Base-by-base conservation (phyloP, 2,113 vertebrate genomes). In the Corydoras sp. region DNA sequence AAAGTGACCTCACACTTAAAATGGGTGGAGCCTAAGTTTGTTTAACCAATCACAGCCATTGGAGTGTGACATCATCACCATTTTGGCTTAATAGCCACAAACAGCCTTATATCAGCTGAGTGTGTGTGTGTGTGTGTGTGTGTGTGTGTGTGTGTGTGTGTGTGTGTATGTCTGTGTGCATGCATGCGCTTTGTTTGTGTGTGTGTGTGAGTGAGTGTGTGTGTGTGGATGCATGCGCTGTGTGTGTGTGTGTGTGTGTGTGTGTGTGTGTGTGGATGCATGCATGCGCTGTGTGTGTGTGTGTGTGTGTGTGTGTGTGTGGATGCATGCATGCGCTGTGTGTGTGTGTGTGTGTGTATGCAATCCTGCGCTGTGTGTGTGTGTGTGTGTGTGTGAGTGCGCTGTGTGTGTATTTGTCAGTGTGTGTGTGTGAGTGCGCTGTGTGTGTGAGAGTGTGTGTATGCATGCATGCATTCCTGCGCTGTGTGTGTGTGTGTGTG, bases 291-390 rank as follows among this genome's bases (percentile, higher is more conserved):
- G 3, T 59, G 59, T 67, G 11, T 69, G 65, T 55, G 54, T 54
- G 56, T 61, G 70, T 53, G 30, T 48, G 60, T 72, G 59, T 68
- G 29, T 63, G 35, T 50, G 48, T 64, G 51, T 51, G n/a, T 5
- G n/a, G n/a, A n/a, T n/a, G n/a, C n/a, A 10, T 9, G 24, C 29
- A 24, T 51, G 63, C 14, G 63, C 49, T 9, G 62, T 64, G 64
- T 65, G 18, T 65, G 64, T 70, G 74, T 67, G 71, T 32, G 68
- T 65, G 62, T 62, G 63, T 56, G 72, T 62, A 15, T 51, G 71
- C 60, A 32, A 56, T 31, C 24, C 10, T 67, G 11, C 32, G 6
- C 6, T 69, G 65, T 43, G 32, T 54, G 56, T 61, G 65, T 59
- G 30, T 54, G 65, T 68, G 51, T 68, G 29, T 63, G 62, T 50